Evolutionary conservation across 1,140 invertebrate species (phyloP).

Genomic region (Solenopsis invicta): DNA sequence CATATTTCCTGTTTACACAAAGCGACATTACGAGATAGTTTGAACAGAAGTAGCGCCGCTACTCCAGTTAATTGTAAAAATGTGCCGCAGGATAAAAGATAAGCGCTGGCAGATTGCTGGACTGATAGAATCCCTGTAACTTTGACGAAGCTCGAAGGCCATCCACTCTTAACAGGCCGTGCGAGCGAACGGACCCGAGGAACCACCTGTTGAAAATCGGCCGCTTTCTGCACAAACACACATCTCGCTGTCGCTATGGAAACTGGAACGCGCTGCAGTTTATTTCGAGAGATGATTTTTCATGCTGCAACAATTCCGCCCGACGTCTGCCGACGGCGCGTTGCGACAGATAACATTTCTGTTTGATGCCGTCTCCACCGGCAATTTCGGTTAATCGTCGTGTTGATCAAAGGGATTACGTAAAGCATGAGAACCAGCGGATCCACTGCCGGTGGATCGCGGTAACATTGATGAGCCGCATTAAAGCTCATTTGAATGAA

Average conservation of each 20-base stretch:
- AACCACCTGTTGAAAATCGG: slow-evolving; percentile 73
- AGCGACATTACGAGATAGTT: background rate
- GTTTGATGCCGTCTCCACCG: background rate
- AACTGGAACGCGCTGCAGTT: background rate
- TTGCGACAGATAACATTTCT: slow-evolving; percentile 12
- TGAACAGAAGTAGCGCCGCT: background rate
- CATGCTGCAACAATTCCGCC: background rate
- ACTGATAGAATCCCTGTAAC: background rate
- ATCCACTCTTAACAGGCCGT: slow-evolving; percentile 8
- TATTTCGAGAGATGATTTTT: slow-evolving; percentile 50
- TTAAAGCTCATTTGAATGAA: background rate
- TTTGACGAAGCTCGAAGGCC: background rate
- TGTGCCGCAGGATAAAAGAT: background rate
- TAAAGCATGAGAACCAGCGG: slow-evolving; percentile 18
- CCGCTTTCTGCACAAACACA: slow-evolving; percentile 30
- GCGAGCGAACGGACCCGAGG: slow-evolving; percentile 7
- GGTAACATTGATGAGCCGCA: slow-evolving; percentile 1
- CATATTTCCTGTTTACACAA: background rate
- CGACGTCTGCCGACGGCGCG: too few relatives aligned
- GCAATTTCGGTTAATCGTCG: slow-evolving; percentile 23
- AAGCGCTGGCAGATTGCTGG: background rate
- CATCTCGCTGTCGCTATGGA: slow-evolving; percentile 10
- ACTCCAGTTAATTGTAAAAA: background rate
- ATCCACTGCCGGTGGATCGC: background rate
- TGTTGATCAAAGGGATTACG: slow-evolving; percentile 38